phyloP scores from a whole-genome alignment of 2,797 vertebrate species.

The Sebastes nivosus region DNA sequence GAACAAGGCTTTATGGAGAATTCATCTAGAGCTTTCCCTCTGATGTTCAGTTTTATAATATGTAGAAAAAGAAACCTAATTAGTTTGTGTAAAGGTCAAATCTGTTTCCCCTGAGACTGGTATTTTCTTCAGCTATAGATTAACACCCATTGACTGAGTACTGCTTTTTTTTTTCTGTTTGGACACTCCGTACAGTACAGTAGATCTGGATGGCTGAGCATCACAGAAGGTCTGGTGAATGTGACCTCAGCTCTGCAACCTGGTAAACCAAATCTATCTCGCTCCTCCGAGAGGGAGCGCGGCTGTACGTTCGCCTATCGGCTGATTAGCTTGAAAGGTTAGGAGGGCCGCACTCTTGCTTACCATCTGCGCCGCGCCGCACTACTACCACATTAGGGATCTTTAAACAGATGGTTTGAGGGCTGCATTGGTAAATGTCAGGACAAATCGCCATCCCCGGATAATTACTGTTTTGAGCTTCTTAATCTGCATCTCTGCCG shows the following conservation, averaged over 20 bases:
- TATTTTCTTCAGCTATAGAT: neutral
- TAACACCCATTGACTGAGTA: neutral
- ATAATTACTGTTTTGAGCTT: slow-evolving; percentile 77
- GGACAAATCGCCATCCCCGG: slow-evolving; percentile 81
- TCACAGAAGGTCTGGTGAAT: slow-evolving; percentile 56
- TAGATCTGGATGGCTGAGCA: slow-evolving; percentile 13
- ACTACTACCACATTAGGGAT: slow-evolving; percentile 79
- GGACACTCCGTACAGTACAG: neutral
- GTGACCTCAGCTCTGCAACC: slow-evolving; percentile 54
- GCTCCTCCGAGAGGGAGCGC: slow-evolving; percentile 37
- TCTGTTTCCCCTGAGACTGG: slow-evolving; percentile 14
- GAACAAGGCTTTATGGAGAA: slow-evolving; percentile 35
- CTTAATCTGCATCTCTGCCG: slow-evolving; percentile 54
- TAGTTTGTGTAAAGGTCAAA: slow-evolving; percentile 17
- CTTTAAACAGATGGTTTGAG: slow-evolving; percentile 84
- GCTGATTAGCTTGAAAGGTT: slow-evolving; percentile 84
- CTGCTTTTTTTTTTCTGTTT: slow-evolving; percentile 1
- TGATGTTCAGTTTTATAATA: neutral
- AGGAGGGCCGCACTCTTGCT: slow-evolving; percentile 71
- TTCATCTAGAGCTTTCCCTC: neutral
- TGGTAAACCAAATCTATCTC: slow-evolving; percentile 28
- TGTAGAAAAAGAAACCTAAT: neutral
- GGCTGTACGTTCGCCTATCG: slow-evolving; percentile 66
- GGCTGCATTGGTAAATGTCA: slow-evolving; percentile 83
- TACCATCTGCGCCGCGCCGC: slow-evolving; percentile 77